Conservation (phyloP, 2,888 invertebrate genomes). For the Tetropium fuscum region DNA sequence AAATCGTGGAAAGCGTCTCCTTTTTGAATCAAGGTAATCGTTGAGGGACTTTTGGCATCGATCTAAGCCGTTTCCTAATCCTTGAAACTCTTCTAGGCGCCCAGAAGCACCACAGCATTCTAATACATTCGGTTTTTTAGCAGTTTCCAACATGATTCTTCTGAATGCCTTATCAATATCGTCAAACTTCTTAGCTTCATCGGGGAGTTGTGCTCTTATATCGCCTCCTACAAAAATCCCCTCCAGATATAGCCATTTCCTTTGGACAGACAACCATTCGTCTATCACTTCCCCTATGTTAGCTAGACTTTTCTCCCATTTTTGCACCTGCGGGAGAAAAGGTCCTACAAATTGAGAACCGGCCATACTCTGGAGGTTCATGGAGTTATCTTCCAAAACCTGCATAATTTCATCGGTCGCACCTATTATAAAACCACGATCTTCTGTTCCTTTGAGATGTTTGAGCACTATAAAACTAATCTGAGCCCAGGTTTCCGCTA, state of each 20-base stretch:
- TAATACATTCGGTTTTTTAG: conserved; percentile 83
- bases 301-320: conserved; percentile 86
- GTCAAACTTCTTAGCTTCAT: conserved; percentile 92
- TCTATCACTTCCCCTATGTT: conserved; percentile 88
- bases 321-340: conserved; percentile 84
- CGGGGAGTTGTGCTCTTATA: conserved; percentile 86
- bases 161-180: conserved; percentile 86
- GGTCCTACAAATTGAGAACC: conserved; percentile 93
- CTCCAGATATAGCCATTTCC: conserved; percentile 93
- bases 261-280: conserved; percentile 87
- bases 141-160: conserved; percentile 87
- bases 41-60: conserved; percentile 92
- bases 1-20: conserved; percentile 90
- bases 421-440: conserved; percentile 76
- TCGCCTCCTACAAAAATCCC: conserved; percentile 94
- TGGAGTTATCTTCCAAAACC: conserved; percentile 85
- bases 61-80: conserved; percentile 81
- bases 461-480: conserved; percentile 75
- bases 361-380: conserved; percentile 93
- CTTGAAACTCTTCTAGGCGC: conserved; percentile 79
- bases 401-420: conserved; percentile 86
- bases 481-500: conserved; percentile 80
- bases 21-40: conserved; percentile 89
- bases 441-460: conserved; percentile 80
- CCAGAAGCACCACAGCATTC: conserved; percentile 82